These are phyloP conservation scores for Calephelis nemesis DNA, from an alignment of 1,140 invertebrate genomes.

Conservation along the genomic window DNA sequence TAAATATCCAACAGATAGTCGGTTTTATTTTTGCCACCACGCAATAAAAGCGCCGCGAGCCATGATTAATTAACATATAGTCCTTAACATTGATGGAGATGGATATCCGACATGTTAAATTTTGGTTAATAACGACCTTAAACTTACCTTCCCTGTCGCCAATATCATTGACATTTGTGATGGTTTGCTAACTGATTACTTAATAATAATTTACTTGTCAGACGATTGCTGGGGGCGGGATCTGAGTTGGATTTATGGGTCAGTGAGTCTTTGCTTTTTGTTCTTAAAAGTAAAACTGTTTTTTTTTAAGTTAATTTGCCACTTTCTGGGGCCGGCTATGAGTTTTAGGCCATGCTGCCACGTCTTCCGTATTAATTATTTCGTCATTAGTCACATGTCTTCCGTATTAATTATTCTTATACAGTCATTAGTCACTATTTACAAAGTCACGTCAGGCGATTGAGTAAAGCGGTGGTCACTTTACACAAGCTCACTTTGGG, in stretches of 20 bases:
- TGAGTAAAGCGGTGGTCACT: too few species aligned
- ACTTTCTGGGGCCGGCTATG: too few species aligned
- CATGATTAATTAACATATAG: constrained; percentile 40
- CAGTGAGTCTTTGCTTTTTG: not conserved
- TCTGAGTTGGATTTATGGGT: constrained; percentile 6
- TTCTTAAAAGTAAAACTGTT: too few species aligned
- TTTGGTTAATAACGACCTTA: constrained; percentile 50
- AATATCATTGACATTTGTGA: constrained; percentile 53
- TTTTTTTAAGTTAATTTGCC: too few species aligned
- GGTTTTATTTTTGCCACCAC: constrained; percentile 7
- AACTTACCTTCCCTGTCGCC: constrained; percentile 55
- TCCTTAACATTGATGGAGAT: constrained; percentile 39
- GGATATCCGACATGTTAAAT: constrained; percentile 53
- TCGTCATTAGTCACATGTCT: too few species aligned
- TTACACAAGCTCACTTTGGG: too few species aligned
- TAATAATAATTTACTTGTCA: constrained; percentile 15
- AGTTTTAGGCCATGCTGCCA: too few species aligned
- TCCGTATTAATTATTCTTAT: too few species aligned
- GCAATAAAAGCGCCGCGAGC: constrained; percentile 33
- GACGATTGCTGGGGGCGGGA: not conserved
- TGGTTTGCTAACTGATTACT: constrained; percentile 44
- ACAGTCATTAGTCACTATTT: too few species aligned
- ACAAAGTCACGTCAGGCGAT: too few species aligned
- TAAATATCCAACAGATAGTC: not conserved
- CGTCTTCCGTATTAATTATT: too few species aligned